Conservation (phyloP, 2,888 invertebrate species). For the Barypeithes pellucidus region DNA sequence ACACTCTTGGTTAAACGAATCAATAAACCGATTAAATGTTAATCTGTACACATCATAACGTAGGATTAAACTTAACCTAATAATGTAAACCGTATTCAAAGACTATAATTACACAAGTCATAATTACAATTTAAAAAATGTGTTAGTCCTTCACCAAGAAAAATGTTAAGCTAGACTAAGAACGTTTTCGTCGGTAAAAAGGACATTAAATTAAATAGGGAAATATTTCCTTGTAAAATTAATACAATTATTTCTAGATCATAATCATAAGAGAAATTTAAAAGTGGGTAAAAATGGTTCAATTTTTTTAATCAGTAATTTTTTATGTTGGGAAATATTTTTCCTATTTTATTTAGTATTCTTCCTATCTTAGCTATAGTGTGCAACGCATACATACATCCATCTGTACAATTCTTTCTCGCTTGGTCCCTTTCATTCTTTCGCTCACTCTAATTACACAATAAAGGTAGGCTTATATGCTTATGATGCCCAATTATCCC, state of each 20-base stretch:
- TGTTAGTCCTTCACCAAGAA: slow-evolving; percentile 71
- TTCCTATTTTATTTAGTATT: slow-evolving; percentile 7
- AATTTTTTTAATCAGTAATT: neutral
- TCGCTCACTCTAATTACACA: slow-evolving; percentile 40
- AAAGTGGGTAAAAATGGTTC: no score
- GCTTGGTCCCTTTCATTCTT: slow-evolving; percentile 31
- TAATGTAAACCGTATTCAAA: slow-evolving; percentile 61
- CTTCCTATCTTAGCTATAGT: neutral
- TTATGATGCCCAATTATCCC: slow-evolving; percentile 73
- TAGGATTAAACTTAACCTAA: slow-evolving; percentile 66
- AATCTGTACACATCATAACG: slow-evolving; percentile 57
- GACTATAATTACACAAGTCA: slow-evolving; percentile 68
- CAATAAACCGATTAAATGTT: slow-evolving; percentile 36
- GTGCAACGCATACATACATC: slow-evolving; percentile 24
- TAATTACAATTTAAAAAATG: slow-evolving; percentile 62
- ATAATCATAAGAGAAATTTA: no score
- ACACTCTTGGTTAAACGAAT: slow-evolving; percentile 59
- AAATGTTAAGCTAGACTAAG: slow-evolving; percentile 65
- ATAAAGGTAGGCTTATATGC: slow-evolving; percentile 42
- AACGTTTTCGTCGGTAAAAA: slow-evolving; percentile 3
- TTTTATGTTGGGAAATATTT: neutral
- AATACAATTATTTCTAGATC: no score
- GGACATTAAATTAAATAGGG: slow-evolving; percentile 7
- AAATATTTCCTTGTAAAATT: slow-evolving; percentile 43
- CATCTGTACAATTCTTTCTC: slow-evolving; percentile 26